phyloP scores from a whole-genome alignment of 2,888 invertebrate genomes.

The Bembecia ichneumoniformis region DNA sequence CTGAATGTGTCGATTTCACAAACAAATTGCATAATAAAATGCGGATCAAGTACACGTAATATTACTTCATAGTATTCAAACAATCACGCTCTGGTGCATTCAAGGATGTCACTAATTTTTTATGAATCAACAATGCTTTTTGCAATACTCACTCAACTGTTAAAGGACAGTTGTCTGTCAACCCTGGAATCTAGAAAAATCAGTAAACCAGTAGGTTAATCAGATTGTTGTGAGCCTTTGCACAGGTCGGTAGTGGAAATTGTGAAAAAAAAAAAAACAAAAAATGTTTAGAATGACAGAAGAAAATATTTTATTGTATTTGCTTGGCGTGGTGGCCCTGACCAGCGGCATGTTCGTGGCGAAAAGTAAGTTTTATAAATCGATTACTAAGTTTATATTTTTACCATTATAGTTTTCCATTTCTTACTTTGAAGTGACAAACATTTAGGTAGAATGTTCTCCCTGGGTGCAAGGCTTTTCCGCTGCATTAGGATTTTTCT shows the following conservation, averaged over 20 bases:
- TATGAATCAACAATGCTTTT: constrained; percentile 25
- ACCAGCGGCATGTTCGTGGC: constrained; percentile 34
- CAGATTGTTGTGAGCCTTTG: constrained; percentile 18
- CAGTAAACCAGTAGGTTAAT: constrained; percentile 5
- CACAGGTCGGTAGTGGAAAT: constrained; percentile 20
- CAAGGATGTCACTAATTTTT: constrained; percentile 61
- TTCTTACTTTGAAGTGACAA: no score
- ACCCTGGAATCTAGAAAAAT: constrained; percentile 14
- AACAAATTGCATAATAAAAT: not conserved
- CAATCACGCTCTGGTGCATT: constrained; percentile 27
- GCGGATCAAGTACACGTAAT: constrained; percentile 2
- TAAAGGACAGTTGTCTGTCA: constrained; percentile 32
- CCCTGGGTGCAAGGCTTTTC: no score
- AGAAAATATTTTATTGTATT: constrained; percentile 20
- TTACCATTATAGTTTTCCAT: no score
- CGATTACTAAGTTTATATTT: no score
- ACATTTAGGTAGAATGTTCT: no score
- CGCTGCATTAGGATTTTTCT: no score
- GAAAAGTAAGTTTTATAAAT: constrained; percentile 33
- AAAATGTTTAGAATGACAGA: constrained; percentile 15
- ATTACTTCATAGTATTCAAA: constrained; percentile 13
- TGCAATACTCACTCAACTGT: constrained; percentile 23
- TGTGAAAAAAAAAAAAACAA: constrained; percentile 1
- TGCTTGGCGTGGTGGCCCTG: constrained; percentile 25
- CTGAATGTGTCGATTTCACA: constrained; percentile 2